phyloP scores from a whole-genome alignment of 2,113 vertebrate species.

The Orycteropus afer region DNA sequence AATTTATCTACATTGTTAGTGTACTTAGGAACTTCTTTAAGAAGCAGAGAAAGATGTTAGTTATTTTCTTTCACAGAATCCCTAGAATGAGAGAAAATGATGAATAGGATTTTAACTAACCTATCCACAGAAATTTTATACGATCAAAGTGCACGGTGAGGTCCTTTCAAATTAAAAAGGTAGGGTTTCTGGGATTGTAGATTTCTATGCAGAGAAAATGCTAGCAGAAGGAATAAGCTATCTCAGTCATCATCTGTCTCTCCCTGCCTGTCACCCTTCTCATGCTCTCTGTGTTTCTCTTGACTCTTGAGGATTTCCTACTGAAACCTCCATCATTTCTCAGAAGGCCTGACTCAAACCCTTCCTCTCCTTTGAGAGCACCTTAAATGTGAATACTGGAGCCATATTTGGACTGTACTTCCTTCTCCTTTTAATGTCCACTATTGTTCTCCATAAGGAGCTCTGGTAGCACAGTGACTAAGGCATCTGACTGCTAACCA shows the following conservation, averaged over 20 bases:
- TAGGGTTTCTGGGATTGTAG: not conserved
- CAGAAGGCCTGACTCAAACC: not conserved
- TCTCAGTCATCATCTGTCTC: not conserved
- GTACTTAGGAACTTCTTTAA: conserved; percentile 4
- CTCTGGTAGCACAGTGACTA: too few species aligned
- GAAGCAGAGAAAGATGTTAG: not conserved
- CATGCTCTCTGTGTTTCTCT: not conserved
- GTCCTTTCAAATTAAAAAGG: not conserved
- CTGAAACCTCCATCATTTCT: too few species aligned
- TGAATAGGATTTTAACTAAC: conserved; percentile 43
- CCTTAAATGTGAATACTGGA: not conserved
- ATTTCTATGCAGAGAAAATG: not conserved
- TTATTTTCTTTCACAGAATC: conserved; percentile 46
- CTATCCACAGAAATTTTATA: not conserved
- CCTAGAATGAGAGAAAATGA: not conserved
- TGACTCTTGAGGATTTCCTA: not conserved
- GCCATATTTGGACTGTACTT: not conserved
- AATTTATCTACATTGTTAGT: not conserved
- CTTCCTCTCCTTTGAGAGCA: not conserved
- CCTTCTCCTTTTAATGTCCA: not conserved
- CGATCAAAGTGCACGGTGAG: not conserved
- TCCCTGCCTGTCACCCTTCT: not conserved
- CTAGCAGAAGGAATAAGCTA: not conserved
- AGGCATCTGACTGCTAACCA: too few species aligned
- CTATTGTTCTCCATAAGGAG: too few species aligned